Evolutionary conservation across 92 coral and sea anemone species (phyloP).

Genomic region (Porites lobata): DNA sequence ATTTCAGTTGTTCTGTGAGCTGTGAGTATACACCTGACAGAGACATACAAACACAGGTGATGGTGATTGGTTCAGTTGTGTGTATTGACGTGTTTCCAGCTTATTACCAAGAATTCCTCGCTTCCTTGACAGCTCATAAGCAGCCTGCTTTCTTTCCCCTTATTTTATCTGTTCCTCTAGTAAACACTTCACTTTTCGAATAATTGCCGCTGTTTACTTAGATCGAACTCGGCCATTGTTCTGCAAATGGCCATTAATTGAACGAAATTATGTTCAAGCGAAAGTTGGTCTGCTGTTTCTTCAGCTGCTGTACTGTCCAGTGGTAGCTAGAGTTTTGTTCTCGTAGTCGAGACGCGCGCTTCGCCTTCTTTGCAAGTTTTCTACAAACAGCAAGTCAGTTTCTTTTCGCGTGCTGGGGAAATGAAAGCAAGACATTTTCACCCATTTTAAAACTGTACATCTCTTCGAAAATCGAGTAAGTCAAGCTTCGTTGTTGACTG

Average conservation of each 20-base stretch:
- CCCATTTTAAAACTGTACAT: constrained; percentile 12
- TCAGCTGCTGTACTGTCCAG: constrained; percentile 79
- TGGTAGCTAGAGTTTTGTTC: constrained; percentile 7
- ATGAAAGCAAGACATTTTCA: background rate
- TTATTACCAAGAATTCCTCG: constrained; percentile 83
- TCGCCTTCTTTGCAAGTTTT: constrained; percentile 9
- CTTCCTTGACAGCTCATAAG: constrained; percentile 84
- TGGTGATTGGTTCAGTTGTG: constrained; percentile 86
- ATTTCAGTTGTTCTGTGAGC: constrained; percentile 82
- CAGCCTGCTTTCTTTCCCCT: constrained; percentile 71
- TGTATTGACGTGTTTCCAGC: constrained; percentile 72
- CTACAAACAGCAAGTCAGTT: background rate
- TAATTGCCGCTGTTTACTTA: constrained; percentile 93
- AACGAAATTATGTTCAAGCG: constrained; percentile 92
- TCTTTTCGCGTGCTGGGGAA: constrained; percentile 5
- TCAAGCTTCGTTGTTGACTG: constrained; percentile 9
- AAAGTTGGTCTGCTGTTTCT: constrained; percentile 88
- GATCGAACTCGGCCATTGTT: constrained; percentile 88
- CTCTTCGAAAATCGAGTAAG: background rate
- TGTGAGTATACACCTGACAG: constrained; percentile 85
- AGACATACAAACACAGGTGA: constrained; percentile 83
- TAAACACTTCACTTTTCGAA: constrained; percentile 86
- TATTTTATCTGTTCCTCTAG: constrained; percentile 76
- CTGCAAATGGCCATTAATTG: constrained; percentile 97
- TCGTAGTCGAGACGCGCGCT: constrained; percentile 8